phyloP scores from a whole-genome alignment of 2,797 vertebrate species.

The Acrossocheilus wenchowensis region DNA sequence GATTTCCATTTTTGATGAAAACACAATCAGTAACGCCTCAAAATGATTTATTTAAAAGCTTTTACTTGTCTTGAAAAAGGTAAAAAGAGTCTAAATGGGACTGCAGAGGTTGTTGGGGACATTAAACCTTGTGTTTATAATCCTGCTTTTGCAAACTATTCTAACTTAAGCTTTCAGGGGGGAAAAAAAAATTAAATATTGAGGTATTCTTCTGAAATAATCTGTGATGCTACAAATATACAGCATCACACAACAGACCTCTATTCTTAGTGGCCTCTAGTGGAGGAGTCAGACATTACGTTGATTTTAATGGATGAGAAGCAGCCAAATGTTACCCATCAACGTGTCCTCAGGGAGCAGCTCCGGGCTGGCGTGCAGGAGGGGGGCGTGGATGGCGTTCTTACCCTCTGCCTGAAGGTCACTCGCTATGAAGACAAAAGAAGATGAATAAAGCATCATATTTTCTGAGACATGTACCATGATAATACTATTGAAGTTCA shows the following conservation, averaged over 20 bases:
- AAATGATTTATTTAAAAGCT: background rate
- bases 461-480: background rate
- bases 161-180: background rate
- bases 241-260: background rate
- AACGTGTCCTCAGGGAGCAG: slow-evolving; percentile 91
- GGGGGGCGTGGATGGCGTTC: slow-evolving; percentile 91
- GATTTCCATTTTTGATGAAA: background rate
- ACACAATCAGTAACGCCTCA: background rate
- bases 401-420: slow-evolving; percentile 96
- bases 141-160: background rate
- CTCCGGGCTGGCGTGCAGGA: slow-evolving; percentile 82
- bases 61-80: background rate
- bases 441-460: background rate
- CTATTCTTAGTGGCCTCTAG: background rate
- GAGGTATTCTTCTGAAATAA: background rate
- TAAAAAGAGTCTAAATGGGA: background rate
- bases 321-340: slow-evolving; percentile 79
- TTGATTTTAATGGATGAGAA: background rate
- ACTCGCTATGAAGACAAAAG: slow-evolving; percentile 81
- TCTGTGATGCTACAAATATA: background rate
- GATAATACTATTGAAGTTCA: background rate
- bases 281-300: background rate
- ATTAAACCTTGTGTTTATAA: background rate
- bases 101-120: background rate
- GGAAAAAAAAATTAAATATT: too few species aligned